Evolutionary conservation across 2,888 invertebrate genomes (phyloP).

Genomic region (Branchipolynoe longqiensis): DNA sequence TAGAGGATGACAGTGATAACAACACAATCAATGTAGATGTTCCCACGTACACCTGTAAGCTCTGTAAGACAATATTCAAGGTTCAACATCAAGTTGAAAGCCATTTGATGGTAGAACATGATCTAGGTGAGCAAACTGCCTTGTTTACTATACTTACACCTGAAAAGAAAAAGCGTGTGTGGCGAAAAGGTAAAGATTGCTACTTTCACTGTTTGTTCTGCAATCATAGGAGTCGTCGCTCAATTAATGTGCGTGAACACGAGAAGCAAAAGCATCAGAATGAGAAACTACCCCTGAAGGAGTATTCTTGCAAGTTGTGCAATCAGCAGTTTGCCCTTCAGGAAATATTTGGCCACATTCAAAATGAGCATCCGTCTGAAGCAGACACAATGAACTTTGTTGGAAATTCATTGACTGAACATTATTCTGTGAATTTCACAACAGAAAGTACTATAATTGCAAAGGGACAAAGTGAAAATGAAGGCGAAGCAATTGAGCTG

Average conservation of each 20-base stretch:
- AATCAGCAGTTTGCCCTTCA: not conserved
- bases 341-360: slow-evolving; percentile 16
- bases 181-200: slow-evolving; percentile 26
- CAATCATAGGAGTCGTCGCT: slow-evolving; percentile 6
- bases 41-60: not conserved
- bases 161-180: slow-evolving; percentile 14
- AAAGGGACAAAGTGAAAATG: not conserved
- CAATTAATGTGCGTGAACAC: slow-evolving; percentile 10
- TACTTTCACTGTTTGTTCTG: slow-evolving; percentile 17
- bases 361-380: not conserved
- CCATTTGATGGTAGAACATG: slow-evolving; percentile 8
- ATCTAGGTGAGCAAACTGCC: slow-evolving; percentile 24
- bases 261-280: slow-evolving; percentile 29
- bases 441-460: not conserved
- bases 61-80: not conserved
- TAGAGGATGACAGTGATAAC: not conserved
- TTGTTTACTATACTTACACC: not conserved
- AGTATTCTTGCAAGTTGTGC: slow-evolving; percentile 23
- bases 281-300: not conserved
- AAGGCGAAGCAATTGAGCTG: not conserved
- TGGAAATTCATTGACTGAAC: slow-evolving; percentile 22
- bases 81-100: not conserved
- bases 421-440: slow-evolving; percentile 21
- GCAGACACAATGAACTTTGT: not conserved
- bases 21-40: not conserved